Percentiles rank a stretch among this genome's conserved stretches.
These are phyloP conservation scores for Liodrosophila aerea DNA, from an alignment of 2,888 invertebrate genomes.

Conservation along the genomic window DNA sequence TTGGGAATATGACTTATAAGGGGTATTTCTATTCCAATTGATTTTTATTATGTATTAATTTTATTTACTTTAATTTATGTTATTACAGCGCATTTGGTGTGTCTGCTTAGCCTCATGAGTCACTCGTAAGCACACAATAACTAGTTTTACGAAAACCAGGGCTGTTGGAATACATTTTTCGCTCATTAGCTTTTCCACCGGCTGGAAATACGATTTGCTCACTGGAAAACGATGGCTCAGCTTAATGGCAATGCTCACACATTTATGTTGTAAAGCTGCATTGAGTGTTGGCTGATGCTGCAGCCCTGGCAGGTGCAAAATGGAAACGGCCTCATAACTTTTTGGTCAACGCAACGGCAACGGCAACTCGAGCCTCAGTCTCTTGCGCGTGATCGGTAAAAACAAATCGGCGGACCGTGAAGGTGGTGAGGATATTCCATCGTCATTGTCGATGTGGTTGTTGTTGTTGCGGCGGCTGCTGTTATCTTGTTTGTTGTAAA, in stretches of 20 bases:
- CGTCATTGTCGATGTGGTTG: conserved; percentile 50
- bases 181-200: conserved; percentile 50
- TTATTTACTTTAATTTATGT: too few species aligned
- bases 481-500: conserved; percentile 55
- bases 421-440: conserved; percentile 70
- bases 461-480: conserved; percentile 57
- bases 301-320: conserved; percentile 68
- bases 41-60: too few species aligned
- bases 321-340: conserved; percentile 62
- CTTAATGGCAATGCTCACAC: conserved; percentile 9
- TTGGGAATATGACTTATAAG: too few species aligned
- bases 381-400: conserved; percentile 74
- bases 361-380: conserved; percentile 58
- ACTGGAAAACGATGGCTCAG: conserved; percentile 17
- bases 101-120: conserved; percentile 11
- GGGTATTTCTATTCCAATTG: too few species aligned
- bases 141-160: conserved; percentile 68
- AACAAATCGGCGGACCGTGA: conserved; percentile 67
- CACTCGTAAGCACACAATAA: conserved; percentile 46
- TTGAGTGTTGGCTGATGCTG: conserved; percentile 16
- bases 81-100: conserved; percentile 17
- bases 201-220: conserved; percentile 35
- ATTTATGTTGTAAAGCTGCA: conserved; percentile 31
- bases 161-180: conserved; percentile 40
- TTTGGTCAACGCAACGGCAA: conserved; percentile 61